These are phyloP conservation scores for Pogonognathellus flavescens DNA, from an alignment of 1,140 invertebrate species.

Conservation along the genomic window DNA sequence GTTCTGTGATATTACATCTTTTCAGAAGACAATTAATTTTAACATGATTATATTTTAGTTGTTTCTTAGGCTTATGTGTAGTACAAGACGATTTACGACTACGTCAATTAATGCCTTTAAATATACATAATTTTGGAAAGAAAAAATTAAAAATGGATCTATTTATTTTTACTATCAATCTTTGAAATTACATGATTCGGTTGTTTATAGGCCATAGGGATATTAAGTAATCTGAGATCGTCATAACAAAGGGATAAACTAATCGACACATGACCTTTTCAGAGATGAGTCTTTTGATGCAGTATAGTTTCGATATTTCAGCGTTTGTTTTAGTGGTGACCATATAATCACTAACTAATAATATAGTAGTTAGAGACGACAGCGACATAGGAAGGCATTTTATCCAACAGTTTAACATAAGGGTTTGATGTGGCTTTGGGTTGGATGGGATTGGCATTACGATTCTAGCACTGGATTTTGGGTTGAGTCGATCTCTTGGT, in stretches of 20 bases:
- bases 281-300: background rate
- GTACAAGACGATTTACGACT: too few species aligned
- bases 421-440: too few species aligned
- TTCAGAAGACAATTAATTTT: background rate
- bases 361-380: too few species aligned
- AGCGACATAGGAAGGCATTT: too few species aligned
- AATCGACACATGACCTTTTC: background rate
- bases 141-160: background rate
- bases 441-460: too few species aligned
- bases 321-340: background rate
- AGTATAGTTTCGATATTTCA: background rate
- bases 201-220: background rate
- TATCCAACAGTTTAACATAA: too few species aligned
- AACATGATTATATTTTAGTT: background rate
- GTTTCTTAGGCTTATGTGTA: too few species aligned
- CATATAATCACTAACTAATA: too few species aligned
- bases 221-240: background rate
- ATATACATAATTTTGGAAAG: background rate
- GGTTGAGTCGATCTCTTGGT: too few species aligned
- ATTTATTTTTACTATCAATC: background rate
- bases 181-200: background rate
- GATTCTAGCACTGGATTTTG: too few species aligned
- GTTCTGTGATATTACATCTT: background rate
- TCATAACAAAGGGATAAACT: background rate
- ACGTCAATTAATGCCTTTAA: background rate